Base-by-base conservation (phyloP, 2,113 vertebrate genomes). In the Copsychus sechellarum region DNA sequence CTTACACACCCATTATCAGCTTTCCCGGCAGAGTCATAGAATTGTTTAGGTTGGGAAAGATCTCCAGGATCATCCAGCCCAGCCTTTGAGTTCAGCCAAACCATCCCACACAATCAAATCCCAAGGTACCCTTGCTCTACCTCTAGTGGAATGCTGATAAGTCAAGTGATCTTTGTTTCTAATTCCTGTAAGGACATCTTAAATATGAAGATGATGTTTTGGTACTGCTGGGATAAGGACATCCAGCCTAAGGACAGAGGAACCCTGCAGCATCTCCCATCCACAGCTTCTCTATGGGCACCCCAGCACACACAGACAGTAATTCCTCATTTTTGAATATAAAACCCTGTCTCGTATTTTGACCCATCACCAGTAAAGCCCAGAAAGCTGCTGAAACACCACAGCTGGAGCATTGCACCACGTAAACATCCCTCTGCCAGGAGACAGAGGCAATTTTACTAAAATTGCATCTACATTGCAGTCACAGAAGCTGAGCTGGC, bases 331-430 rank as follows among this genome's bases (percentile, higher is more conserved):
- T 83, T 54, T 57, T 51, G 53, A 62, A 71, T 5, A 42, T 20
- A 58, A 88, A 88, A 26, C 4, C 17, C 15, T 11, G 8, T 12
- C 48, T 45, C 31, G 28, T 54, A 6, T 47, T 76, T 74, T 50
- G 23, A 47, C 24, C 31, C 11, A 26, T 28, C 9, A 0, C n/a
- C 86, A 29, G 14, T n/a, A 22, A 86, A 85, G 51, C n/a, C 33
- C 74, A 66, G 53, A 53, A 85, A 61, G 83, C 61, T 53, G 66
- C 54, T 20, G 43, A 64, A 51, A n/a, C 28, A 14, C 29, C 83
- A 22, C 5, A 1, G 9, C 45, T 9, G 5, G 56, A 42, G 17
- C 14, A 1, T 0, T 17, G 62, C 66, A 13, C 22, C 8, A 2
- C 11, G 0, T 15, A 38, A 74, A 42, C 36, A 23, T 25, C 60